phyloP scores from a whole-genome alignment of 2,113 vertebrate genomes.

The Malurus elegans region DNA sequence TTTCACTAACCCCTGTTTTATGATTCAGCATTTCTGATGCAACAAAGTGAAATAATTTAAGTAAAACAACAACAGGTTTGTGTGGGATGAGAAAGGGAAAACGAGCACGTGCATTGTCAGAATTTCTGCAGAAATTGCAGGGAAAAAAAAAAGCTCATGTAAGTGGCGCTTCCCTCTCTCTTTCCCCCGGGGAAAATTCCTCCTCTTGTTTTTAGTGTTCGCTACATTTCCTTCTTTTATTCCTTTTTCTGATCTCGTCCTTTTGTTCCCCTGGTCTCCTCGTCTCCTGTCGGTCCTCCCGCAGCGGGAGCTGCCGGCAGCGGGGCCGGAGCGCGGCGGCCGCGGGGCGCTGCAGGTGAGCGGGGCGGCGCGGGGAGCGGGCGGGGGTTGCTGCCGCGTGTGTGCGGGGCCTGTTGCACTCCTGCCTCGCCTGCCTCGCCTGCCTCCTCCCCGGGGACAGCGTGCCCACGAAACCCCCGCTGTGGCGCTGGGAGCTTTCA shows the following conservation, averaged over 20 bases:
- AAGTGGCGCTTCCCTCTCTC: not conserved
- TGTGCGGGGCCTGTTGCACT: not conserved
- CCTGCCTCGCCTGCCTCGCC: not conserved
- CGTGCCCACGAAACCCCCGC: not conserved
- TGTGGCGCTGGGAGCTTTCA: not conserved
- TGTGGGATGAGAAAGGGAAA: conserved; percentile 36
- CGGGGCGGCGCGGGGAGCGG: not conserved
- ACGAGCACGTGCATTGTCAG: conserved; percentile 9
- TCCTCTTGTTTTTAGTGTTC: conserved; percentile 44
- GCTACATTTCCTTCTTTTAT: conserved; percentile 22
- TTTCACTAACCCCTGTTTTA: conserved; percentile 40
- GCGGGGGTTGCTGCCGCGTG: not conserved
- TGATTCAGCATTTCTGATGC: conserved; percentile 62
- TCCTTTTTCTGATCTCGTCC: conserved; percentile 20
- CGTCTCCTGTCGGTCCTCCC: not conserved
- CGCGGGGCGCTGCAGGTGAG: not conserved
- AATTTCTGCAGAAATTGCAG: conserved; percentile 27
- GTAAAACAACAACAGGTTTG: conserved; percentile 62
- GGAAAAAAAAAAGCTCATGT: not conserved
- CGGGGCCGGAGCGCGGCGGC: not conserved
- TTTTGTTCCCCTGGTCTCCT: conserved; percentile 44
- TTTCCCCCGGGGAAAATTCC: not conserved
- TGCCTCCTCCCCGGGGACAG: not conserved
- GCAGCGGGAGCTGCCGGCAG: not conserved
- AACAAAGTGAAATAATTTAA: conserved; percentile 43